Evolutionary conservation across 2,113 vertebrate genomes (phyloP).

Genomic region (Syngnathoides biaculeatus): DNA sequence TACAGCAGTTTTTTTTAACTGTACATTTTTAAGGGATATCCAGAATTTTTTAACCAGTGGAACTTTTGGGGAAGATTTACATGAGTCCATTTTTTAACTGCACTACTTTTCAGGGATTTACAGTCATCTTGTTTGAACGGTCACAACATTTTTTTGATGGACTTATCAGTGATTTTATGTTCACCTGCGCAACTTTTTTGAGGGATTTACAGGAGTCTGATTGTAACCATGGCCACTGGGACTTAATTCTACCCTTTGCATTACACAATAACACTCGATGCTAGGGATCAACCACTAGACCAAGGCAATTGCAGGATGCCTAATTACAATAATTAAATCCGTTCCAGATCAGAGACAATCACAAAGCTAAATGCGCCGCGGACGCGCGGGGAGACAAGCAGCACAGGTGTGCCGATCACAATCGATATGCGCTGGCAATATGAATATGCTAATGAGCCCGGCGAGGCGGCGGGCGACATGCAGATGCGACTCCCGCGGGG

Average conservation of each 20-base stretch:
- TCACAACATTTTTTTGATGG: neutral
- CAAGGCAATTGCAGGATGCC: slow-evolving; percentile 33
- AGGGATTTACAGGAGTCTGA: neutral
- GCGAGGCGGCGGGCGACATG: slow-evolving; percentile 53
- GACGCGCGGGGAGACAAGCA: slow-evolving; percentile 36
- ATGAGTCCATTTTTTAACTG: neutral
- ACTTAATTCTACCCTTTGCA: slow-evolving; percentile 17
- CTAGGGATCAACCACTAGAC: slow-evolving; percentile 17
- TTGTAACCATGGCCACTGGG: slow-evolving; percentile 15
- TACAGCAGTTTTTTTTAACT: too few species aligned
- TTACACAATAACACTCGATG: slow-evolving; percentile 27
- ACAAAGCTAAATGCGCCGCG: neutral
- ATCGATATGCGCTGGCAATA: slow-evolving; percentile 60
- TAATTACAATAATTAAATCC: slow-evolving; percentile 47
- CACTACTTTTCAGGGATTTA: neutral
- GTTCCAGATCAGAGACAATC: slow-evolving; percentile 35
- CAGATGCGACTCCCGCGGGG: slow-evolving; percentile 61
- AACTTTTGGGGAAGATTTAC: neutral
- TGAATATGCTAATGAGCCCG: slow-evolving; percentile 69
- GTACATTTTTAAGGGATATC: neutral
- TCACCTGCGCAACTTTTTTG: neutral
- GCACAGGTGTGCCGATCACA: slow-evolving; percentile 68
- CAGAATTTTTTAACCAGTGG: neutral
- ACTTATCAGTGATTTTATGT: neutral
- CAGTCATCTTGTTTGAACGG: neutral